Evolutionary conservation across 2,113 vertebrate species (phyloP).

Genomic region (Mirza zaza): DNA sequence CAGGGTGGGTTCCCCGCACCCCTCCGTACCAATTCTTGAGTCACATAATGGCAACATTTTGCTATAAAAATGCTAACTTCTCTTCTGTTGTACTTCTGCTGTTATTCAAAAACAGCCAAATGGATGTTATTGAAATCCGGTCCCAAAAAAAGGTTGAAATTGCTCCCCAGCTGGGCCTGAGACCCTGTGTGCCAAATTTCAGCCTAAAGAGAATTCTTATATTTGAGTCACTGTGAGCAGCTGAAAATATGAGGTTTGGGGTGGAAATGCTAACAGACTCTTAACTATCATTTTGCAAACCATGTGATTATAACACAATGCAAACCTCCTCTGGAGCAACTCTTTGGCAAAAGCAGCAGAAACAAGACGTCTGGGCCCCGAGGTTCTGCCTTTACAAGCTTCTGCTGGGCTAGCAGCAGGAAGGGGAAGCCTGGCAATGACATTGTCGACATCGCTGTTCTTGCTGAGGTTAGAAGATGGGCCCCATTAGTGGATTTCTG

Average conservation of each 20-base stretch:
- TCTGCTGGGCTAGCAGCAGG: slow-evolving; percentile 59
- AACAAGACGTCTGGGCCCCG: slow-evolving; percentile 66
- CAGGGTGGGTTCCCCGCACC: slow-evolving; percentile 31
- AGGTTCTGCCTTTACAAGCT: slow-evolving; percentile 63
- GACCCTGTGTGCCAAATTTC: slow-evolving; percentile 68
- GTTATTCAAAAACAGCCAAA: slow-evolving; percentile 81
- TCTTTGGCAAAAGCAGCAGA: slow-evolving; percentile 76
- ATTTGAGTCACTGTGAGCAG: slow-evolving; percentile 14
- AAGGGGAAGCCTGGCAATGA: not conserved
- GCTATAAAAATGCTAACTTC: slow-evolving; percentile 67
- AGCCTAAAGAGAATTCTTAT: slow-evolving; percentile 73
- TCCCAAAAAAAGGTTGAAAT: slow-evolving; percentile 72
- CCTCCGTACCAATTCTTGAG: slow-evolving; percentile 65
- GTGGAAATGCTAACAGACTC: slow-evolving; percentile 62
- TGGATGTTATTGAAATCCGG: slow-evolving; percentile 78
- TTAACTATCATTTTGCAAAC: slow-evolving; percentile 70
- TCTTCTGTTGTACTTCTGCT: slow-evolving; percentile 80
- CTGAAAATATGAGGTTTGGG: slow-evolving; percentile 58
- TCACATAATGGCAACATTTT: slow-evolving; percentile 72
- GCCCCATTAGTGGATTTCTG: not conserved
- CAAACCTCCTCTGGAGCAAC: slow-evolving; percentile 74
- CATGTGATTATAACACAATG: not conserved
- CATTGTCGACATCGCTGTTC: not conserved
- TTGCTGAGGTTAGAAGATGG: slow-evolving; percentile 20
- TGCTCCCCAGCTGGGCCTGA: slow-evolving; percentile 72